Conservation (phyloP, 2,113 vertebrate genomes). For the Chaetodon auriga region DNA sequence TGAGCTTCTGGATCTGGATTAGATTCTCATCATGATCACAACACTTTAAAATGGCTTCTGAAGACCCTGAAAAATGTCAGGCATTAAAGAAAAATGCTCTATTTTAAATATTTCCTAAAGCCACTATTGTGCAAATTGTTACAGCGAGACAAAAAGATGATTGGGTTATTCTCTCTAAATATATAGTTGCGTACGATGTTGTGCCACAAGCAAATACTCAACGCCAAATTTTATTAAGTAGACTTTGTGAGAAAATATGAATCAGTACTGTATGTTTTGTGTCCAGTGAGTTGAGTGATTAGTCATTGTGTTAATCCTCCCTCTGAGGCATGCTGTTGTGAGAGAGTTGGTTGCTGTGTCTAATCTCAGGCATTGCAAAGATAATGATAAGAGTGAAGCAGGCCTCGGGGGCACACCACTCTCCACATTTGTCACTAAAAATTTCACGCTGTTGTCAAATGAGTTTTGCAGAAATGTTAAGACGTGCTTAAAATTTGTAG, state of each 20-base stretch:
- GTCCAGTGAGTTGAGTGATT: constrained; percentile 72
- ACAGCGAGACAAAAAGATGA: constrained; percentile 53
- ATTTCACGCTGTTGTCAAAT: constrained; percentile 66
- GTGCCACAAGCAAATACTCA: constrained; percentile 43
- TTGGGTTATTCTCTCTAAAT: constrained; percentile 41
- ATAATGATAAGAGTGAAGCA: constrained; percentile 72
- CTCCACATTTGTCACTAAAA: constrained; percentile 58
- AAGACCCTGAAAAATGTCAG: constrained; percentile 13
- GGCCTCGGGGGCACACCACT: constrained; percentile 37
- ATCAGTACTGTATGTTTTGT: constrained; percentile 57
- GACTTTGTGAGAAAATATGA: constrained; percentile 63
- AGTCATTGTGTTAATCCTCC: constrained; percentile 74
- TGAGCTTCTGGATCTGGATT: neutral
- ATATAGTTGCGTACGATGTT: constrained; percentile 10
- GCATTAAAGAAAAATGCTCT: constrained; percentile 14
- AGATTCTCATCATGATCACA: neutral
- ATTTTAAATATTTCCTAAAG: constrained; percentile 34
- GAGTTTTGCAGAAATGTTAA: constrained; percentile 27
- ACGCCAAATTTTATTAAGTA: constrained; percentile 47
- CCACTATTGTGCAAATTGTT: constrained; percentile 52
- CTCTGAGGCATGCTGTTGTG: constrained; percentile 51
- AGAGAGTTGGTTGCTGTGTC: constrained; percentile 61
- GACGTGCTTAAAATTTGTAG: constrained; percentile 17
- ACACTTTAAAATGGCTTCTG: neutral
- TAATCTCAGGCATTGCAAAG: constrained; percentile 69